These are phyloP conservation scores for Trissonchulus latispiculum DNA, from an alignment of 2,888 invertebrate species.

Conservation along the genomic window DNA sequence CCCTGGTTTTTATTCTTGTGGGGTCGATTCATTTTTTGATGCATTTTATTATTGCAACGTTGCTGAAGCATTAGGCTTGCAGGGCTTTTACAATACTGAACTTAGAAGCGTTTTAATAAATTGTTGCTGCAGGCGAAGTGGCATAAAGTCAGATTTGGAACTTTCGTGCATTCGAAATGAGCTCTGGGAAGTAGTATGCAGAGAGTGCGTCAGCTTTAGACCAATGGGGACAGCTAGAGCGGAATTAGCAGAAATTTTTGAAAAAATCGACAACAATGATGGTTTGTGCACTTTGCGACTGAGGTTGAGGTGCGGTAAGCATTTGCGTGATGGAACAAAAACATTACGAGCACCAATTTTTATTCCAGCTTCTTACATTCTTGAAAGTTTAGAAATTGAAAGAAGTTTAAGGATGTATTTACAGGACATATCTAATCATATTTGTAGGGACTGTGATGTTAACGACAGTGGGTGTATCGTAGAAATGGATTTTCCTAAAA, in stretches of 20 bases:
- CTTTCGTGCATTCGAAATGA: neutral
- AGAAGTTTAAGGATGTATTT: too few species aligned
- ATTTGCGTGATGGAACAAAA: neutral
- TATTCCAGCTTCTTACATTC: too few species aligned
- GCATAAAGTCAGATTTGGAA: neutral
- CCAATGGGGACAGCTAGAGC: neutral
- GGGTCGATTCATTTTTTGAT: neutral
- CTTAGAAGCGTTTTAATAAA: neutral
- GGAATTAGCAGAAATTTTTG: neutral
- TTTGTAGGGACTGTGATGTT: too few species aligned
- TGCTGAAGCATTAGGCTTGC: too few species aligned
- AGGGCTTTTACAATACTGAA: too few species aligned
- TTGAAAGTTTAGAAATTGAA: too few species aligned
- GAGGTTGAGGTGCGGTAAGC: too few species aligned
- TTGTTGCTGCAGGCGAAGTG: neutral
- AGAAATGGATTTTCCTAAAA: too few species aligned
- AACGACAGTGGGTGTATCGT: too few species aligned
- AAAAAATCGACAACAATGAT: neutral
- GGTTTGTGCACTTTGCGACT: too few species aligned
- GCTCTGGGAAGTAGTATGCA: neutral
- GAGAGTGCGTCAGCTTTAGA: neutral
- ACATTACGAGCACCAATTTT: too few species aligned
- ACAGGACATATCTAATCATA: too few species aligned
- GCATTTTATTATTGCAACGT: neutral
- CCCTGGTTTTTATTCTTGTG: neutral